Conservation (phyloP, 2,797 vertebrate genomes). For the Sciaenops ocellatus region DNA sequence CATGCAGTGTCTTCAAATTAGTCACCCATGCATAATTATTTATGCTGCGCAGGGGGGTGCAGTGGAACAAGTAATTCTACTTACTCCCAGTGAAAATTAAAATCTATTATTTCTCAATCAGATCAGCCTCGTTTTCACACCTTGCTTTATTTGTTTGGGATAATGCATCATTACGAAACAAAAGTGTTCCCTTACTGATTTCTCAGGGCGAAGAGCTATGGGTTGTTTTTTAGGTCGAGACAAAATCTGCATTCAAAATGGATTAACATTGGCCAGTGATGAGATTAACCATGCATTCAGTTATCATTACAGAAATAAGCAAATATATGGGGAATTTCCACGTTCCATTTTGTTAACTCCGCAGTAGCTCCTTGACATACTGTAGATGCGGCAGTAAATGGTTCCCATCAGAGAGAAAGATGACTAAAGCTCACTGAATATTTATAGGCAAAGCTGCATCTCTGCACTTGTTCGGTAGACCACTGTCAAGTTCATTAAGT, state of each 20-base stretch:
- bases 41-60: slow-evolving; percentile 88
- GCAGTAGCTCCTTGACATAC: slow-evolving; percentile 13
- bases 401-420: slow-evolving; percentile 43
- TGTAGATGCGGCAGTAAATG: slow-evolving; percentile 25
- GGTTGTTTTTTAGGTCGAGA: slow-evolving; percentile 58
- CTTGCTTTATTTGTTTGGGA: slow-evolving; percentile 86
- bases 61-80: slow-evolving; percentile 94
- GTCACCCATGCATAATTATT: slow-evolving; percentile 95
- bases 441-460: slow-evolving; percentile 44
- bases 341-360: slow-evolving; percentile 15
- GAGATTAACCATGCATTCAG: slow-evolving; percentile 49
- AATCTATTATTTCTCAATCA: slow-evolving; percentile 88
- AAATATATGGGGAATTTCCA: slow-evolving; percentile 6
- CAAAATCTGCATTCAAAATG: slow-evolving; percentile 54
- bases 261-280: slow-evolving; percentile 57
- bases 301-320: slow-evolving; percentile 37
- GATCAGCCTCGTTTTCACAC: slow-evolving; percentile 85
- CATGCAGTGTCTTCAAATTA: slow-evolving; percentile 94
- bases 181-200: slow-evolving; percentile 85
- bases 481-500: slow-evolving; percentile 85
- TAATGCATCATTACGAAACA: slow-evolving; percentile 88
- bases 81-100: slow-evolving; percentile 93
- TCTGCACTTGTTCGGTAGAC: slow-evolving; percentile 53
- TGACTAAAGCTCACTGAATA: slow-evolving; percentile 28
- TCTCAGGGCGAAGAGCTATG: slow-evolving; percentile 83